These are phyloP conservation scores for Hanleya hanleyi DNA, from an alignment of 2,888 invertebrate species.

Conservation along the genomic window DNA sequence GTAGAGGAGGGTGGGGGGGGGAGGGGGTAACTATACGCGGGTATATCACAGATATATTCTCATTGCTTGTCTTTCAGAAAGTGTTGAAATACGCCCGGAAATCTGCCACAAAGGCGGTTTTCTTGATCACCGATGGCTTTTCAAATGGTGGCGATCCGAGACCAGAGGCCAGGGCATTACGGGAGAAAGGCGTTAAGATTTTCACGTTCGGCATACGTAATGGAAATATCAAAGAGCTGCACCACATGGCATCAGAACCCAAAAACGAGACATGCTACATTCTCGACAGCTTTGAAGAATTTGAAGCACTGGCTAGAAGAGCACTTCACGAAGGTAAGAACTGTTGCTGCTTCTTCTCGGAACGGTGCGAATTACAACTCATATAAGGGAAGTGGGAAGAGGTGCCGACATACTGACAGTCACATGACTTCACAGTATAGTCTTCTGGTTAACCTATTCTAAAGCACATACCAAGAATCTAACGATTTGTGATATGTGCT, in stretches of 20 bases:
- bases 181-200: constrained; percentile 73
- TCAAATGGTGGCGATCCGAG: constrained; percentile 82
- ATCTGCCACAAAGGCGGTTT: constrained; percentile 77
- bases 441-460: too few species aligned
- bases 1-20: too few species aligned
- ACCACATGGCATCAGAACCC: constrained; percentile 80
- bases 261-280: constrained; percentile 80
- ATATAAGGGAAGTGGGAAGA: too few species aligned
- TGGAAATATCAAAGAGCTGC: constrained; percentile 78
- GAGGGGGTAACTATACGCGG: too few species aligned
- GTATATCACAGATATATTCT: too few species aligned
- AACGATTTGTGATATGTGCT: too few species aligned
- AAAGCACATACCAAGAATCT: too few species aligned
- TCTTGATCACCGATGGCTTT: constrained; percentile 82
- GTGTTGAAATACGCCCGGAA: constrained; percentile 64
- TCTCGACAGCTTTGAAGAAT: constrained; percentile 81
- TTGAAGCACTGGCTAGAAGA: constrained; percentile 80
- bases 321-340: constrained; percentile 80
- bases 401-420: too few species aligned
- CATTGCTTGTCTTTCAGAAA: constrained; percentile 49
- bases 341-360: not conserved
- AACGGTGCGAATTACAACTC: too few species aligned
- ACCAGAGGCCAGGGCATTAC: constrained; percentile 77
- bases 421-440: too few species aligned
- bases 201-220: constrained; percentile 79